Base-by-base conservation (phyloP, 37 sponge, comb jelly and placozoan genomes). In the Beroe forskalii region DNA sequence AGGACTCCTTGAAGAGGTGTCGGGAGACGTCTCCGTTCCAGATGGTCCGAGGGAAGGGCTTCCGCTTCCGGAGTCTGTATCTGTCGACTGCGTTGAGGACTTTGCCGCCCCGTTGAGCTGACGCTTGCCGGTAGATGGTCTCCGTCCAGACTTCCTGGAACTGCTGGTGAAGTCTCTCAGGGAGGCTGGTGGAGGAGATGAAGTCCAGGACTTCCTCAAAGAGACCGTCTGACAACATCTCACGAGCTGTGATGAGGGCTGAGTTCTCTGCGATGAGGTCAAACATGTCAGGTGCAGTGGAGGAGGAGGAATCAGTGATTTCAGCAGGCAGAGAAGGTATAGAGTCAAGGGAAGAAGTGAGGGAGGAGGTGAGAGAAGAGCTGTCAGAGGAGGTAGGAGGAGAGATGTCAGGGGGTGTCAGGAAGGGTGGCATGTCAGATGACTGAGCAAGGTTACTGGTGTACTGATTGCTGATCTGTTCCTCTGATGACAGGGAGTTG, bases 1-100 rank as follows among this genome's bases (percentile, higher is more conserved):
- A 80, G 14, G 55, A 44, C 48, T 80, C 86, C 86, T 80, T 80
- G 48, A 80, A 80, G 28, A 80, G 86, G 55, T 80, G 86, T 20
- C 55, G 43, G 44, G 43, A 22, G 1, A 6, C 25, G 22, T 80
- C 86, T 22, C 86, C 86, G 86, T 80, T 80, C 55, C 44, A 80
- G 86, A 80, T 80, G 86, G 44, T 44, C 0, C 38, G 55, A 31
- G 86, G 86, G 55, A 43, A 80, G 2, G 86, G 86, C 48, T 30
- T 14, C 14, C 86, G 44, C 55, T 80, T 80, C 55, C 86, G 37
- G 19, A 80, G 48, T 24, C 86, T 17, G 86, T 80, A 80, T 80
- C 86, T 41, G 55, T 80, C 86, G 25, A 80, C 86, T 43, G 86
- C 86, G 48, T 80, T 80, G 38, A 80, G 86, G n/a, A 33, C 35